A percentile compares a stretch with the other conserved stretches of the same genome.
These are phyloP conservation scores for Sarcophaga peregrina DNA, from an alignment of 1,140 invertebrate genomes.

Conservation along the genomic window DNA sequence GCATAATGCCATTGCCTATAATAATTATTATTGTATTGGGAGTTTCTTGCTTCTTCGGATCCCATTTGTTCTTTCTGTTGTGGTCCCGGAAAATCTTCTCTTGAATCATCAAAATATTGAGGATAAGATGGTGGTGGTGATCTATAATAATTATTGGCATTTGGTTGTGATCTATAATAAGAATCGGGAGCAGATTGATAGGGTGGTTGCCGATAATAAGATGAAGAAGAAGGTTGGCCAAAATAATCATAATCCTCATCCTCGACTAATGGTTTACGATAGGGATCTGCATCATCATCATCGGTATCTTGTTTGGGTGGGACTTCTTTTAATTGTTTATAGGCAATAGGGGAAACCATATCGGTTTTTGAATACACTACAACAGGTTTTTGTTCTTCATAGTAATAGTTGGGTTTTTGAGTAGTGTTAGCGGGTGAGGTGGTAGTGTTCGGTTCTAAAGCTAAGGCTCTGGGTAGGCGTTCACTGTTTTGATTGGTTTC, in stretches of 20 bases:
- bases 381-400: slow-evolving; percentile 45
- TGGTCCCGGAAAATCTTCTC: not conserved
- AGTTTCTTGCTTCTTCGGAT: slow-evolving; percentile 29
- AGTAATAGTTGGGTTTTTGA: slow-evolving; percentile 13
- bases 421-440: not conserved
- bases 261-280: not conserved
- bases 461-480: not conserved
- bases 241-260: slow-evolving; percentile 8
- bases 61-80: not conserved
- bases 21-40: slow-evolving; percentile 30
- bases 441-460: not conserved
- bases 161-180: not conserved
- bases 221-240: not conserved
- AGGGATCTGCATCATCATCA: slow-evolving; percentile 30
- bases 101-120: slow-evolving; percentile 17
- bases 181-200: not conserved
- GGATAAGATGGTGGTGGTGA: not conserved
- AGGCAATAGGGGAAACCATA: not conserved
- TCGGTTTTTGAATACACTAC: slow-evolving; percentile 41
- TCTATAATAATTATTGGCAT: not conserved
- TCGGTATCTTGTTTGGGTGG: slow-evolving; percentile 33
- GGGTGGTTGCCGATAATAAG: not conserved
- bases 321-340: slow-evolving; percentile 6
- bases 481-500: not conserved
- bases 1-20: slow-evolving; percentile 42